Evolutionary conservation across 1,140 invertebrate species (phyloP), one percentile per base, ranked within the genome.

Genomic region (Ectropis grisescens): DNA sequence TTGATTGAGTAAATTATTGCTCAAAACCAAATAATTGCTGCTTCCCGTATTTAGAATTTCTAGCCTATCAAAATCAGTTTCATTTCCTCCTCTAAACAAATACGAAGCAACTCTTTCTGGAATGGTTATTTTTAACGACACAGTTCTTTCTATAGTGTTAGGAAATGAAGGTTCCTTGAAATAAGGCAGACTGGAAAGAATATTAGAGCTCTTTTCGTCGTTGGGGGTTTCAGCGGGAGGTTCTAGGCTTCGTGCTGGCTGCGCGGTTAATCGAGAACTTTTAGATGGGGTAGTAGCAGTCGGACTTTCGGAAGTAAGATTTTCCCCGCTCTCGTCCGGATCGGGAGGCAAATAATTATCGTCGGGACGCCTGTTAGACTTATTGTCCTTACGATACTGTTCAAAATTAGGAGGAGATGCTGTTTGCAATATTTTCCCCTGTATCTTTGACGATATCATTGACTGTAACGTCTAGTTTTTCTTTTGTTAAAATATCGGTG

Each of bases 121-220:
- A 28, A 81, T 61, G 5, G 71, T 70, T 28, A 81, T 76, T 67
- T 78, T 78, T 36, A 81, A 51, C 13, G 71, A 72, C 27, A 81
- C 71, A 8, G 67, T 78, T 53, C 71, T 61, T 49, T 81, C 71
- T 13, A 78, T 76, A 10, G 66, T 75, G 29, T 71, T 45, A 15
- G 54, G 58, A 8, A 56, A 12, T 7, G 37, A 23, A 16, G 62
- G 41, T 56, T 76, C 59, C 48, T 66, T 68, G 19, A 55, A 58
- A 39, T 55, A 81, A 11, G 72, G 69, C 37, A 81, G 56, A 40
- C 57, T 60, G 7, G 61, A 47, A 27, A 75, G 24, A 32, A 35
- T 47, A 34, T 76, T 80, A 37, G 28, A 44, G 30, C 35, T 42
- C 38, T 55, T 32, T 35, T 45, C 23, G 10, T 38, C 36, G 32